Conservation (phyloP, 1,140 invertebrate genomes). For the Proales similis region DNA sequence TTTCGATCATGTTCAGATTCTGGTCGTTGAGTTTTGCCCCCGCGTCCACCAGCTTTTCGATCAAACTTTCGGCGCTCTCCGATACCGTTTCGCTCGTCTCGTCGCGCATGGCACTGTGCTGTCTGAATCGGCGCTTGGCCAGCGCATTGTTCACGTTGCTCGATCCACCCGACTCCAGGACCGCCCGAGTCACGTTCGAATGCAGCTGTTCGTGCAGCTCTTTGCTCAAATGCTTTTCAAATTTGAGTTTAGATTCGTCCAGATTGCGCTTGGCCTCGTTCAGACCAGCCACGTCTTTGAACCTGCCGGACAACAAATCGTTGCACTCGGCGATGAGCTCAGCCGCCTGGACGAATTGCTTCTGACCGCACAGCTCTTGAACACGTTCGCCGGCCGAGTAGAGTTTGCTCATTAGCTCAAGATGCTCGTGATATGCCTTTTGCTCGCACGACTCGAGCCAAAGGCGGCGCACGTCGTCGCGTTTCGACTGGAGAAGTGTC, state of each 20-base stretch:
- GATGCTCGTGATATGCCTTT: constrained; percentile 26
- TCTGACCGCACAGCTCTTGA: not conserved
- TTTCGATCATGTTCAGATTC: constrained; percentile 37
- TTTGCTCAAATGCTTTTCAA: constrained; percentile 23
- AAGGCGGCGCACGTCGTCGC: constrained; percentile 9
- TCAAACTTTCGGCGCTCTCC: constrained; percentile 4
- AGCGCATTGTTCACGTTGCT: constrained; percentile 1
- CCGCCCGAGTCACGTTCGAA: constrained; percentile 4
- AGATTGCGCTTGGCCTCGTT: constrained; percentile 18
- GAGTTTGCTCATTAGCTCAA: constrained; percentile 3
- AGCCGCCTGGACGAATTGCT: constrained; percentile 25
- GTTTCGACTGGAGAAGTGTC: constrained; percentile 26
- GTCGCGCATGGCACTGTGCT: no score
- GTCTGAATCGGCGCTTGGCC: constrained; percentile 14
- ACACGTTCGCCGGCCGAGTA: constrained; percentile 29
- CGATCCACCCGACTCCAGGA: constrained; percentile 16
- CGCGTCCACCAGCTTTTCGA: constrained; percentile 33
- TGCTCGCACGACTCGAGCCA: constrained; percentile 35
- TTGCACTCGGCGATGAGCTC: constrained; percentile 19
- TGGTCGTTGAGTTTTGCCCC: constrained; percentile 23
- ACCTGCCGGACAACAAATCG: not conserved
- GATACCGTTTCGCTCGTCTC: constrained; percentile 1
- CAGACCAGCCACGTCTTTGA: constrained; percentile 17
- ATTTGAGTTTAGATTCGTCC: constrained; percentile 18
- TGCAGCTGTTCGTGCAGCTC: constrained; percentile 25